These are phyloP conservation scores for Phalacrocorax brasilianus DNA, from an alignment of 2,113 vertebrate species.

Conservation along the genomic window DNA sequence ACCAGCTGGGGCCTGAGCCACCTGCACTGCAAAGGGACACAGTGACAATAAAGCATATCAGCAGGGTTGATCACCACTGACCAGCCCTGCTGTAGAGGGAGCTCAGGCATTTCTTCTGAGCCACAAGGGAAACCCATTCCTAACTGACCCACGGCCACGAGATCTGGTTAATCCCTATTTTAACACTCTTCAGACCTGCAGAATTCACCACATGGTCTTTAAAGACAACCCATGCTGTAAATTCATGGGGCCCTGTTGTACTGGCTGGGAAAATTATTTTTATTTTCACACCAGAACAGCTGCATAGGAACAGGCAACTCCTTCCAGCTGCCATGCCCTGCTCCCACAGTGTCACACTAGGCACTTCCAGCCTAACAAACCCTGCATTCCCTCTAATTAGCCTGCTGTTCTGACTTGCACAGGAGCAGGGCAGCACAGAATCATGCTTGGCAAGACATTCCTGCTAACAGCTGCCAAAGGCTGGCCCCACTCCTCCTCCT, in stretches of 20 bases:
- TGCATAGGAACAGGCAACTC: rapidly evolving
- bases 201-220: background rate
- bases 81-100: background rate
- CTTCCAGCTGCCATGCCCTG: rapidly evolving
- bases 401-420: background rate
- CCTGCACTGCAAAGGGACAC: background rate
- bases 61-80: background rate
- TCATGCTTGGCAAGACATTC: rapidly evolving
- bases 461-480: background rate
- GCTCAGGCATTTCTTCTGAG: background rate
- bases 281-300: background rate
- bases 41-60: background rate
- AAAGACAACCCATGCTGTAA: background rate
- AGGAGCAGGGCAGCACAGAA: background rate
- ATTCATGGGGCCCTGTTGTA: rapidly evolving
- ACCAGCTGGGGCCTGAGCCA: background rate
- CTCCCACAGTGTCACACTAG: background rate
- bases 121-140: background rate
- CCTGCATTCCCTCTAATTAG: background rate
- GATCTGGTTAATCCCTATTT: background rate
- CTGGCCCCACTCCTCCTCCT: background rate
- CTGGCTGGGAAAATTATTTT: background rate
- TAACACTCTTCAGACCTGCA: background rate
- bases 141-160: background rate
- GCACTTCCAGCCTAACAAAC: background rate